phyloP scores from a whole-genome alignment of 2,113 vertebrate species.

The Catharus bicknelli region DNA sequence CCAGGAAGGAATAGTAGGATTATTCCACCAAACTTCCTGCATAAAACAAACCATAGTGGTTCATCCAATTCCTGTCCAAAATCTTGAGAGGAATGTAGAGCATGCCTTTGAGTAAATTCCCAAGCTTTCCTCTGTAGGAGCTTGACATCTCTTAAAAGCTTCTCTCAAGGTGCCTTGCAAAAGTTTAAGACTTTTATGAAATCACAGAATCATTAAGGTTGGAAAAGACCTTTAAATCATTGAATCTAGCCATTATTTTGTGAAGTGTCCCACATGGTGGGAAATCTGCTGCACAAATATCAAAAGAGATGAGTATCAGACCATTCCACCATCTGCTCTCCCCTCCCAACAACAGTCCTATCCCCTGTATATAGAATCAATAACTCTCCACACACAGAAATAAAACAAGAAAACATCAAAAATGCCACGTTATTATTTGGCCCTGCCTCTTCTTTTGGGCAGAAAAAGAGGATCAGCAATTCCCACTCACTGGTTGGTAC shows the following conservation, averaged over 20 bases:
- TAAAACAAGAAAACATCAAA: background rate
- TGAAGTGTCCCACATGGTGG: background rate
- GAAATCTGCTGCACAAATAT: background rate
- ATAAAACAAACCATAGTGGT: background rate
- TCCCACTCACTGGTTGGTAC: background rate
- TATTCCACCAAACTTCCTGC: background rate
- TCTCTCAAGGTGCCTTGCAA: background rate
- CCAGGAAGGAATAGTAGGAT: background rate
- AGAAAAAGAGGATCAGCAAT: background rate
- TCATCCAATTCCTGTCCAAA: background rate
- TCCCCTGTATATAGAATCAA: background rate
- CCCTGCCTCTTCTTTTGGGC: background rate
- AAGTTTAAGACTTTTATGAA: background rate
- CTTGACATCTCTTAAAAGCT: background rate
- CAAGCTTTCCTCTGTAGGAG: background rate
- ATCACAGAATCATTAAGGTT: background rate
- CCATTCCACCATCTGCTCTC: background rate
- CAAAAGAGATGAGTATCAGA: background rate
- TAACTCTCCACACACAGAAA: background rate
- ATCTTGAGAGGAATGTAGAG: background rate
- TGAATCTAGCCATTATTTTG: background rate
- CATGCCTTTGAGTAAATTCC: background rate
- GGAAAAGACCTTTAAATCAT: background rate
- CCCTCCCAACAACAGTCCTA: background rate
- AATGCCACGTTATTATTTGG: fast-evolving